Evolutionary conservation across 2,888 invertebrate genomes (phyloP).

Genomic region (Noctua janthe): DNA sequence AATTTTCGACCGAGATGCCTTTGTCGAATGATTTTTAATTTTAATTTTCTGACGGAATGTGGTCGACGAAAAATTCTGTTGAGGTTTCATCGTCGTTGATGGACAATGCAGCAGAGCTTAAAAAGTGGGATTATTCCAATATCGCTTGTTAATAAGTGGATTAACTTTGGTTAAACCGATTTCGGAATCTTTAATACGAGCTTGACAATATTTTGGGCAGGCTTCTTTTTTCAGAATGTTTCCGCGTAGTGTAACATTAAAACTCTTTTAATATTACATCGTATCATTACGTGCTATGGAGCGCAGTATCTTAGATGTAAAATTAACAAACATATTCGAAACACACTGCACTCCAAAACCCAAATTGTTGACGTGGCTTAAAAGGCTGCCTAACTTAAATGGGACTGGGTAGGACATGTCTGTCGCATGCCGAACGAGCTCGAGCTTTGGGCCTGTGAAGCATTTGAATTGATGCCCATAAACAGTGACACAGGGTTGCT

Average conservation of each 20-base stretch:
- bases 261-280: not conserved
- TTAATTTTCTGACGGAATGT: conserved; percentile 40
- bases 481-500: no score
- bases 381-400: no score
- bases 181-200: conserved; percentile 6
- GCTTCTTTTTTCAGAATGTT: not conserved
- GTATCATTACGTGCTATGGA: no score
- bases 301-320: no score
- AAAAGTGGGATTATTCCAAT: conserved; percentile 37
- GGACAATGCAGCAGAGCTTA: conserved; percentile 35
- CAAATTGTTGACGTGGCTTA: no score
- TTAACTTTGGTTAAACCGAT: conserved; percentile 24
- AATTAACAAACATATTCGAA: no score
- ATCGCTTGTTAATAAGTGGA: conserved; percentile 31
- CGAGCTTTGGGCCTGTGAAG: no score
- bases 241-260: not conserved
- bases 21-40: conserved; percentile 44
- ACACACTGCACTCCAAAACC: no score
- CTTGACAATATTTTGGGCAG: not conserved
- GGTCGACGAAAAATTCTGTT: conserved; percentile 28
- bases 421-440: no score
- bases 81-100: conserved; percentile 40
- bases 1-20: conserved; percentile 25
- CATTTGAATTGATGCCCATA: no score
- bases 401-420: no score